phyloP scores from a whole-genome alignment of 2,888 invertebrate genomes.

The Anaspis maculata region DNA sequence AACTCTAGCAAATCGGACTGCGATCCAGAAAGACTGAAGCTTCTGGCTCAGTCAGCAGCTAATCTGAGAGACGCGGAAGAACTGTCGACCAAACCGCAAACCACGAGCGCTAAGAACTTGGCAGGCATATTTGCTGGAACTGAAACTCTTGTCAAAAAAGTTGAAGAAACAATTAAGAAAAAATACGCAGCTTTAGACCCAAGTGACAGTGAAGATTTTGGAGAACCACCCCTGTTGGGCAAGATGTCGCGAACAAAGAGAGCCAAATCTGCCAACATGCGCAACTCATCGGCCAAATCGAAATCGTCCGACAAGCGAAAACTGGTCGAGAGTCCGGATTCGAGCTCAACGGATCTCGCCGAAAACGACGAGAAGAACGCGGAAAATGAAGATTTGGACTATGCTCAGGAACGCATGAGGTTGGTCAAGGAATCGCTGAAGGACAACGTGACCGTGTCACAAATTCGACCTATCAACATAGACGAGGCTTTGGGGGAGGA shows the following conservation, averaged over 20 bases:
- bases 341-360: conserved; percentile 35
- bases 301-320: conserved; percentile 33
- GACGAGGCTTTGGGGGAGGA: conserved; percentile 32
- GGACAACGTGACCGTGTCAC: conserved; percentile 15
- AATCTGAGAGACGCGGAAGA: conserved; percentile 48
- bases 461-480: conserved; percentile 33
- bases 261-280: conserved; percentile 54
- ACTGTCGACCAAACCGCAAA: conserved; percentile 16
- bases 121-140: conserved; percentile 40
- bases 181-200: conserved; percentile 45
- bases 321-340: conserved; percentile 33
- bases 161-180: conserved; percentile 36
- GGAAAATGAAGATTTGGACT: conserved; percentile 25
- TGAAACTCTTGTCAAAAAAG: conserved; percentile 36
- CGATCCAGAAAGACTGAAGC: conserved; percentile 45
- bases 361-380: conserved; percentile 9
- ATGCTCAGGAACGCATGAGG: conserved; percentile 33
- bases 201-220: conserved; percentile 52
- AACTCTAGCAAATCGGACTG: conserved; percentile 45
- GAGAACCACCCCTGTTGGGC: conserved; percentile 51
- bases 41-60: conserved; percentile 55
- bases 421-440: conserved; percentile 31
- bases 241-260: conserved; percentile 57
- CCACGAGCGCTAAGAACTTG: conserved; percentile 32
- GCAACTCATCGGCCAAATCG: conserved; percentile 33